Evolutionary conservation across 2,113 vertebrate genomes (phyloP).

Genomic region (Petromus typicus): DNA sequence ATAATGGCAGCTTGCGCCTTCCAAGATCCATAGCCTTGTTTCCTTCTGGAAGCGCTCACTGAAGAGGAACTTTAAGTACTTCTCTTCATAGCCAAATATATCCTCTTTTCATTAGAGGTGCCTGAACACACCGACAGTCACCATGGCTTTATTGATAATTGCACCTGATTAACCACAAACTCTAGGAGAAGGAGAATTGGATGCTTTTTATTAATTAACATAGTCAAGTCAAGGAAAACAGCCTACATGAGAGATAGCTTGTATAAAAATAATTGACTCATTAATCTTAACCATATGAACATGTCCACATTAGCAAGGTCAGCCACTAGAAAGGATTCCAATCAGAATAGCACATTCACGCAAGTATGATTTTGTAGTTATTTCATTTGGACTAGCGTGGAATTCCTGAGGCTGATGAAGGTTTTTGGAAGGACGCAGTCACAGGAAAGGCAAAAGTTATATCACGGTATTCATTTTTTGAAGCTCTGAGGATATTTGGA

Average conservation of each 20-base stretch:
- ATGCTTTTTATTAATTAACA: conserved; percentile 87
- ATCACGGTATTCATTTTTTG: neutral
- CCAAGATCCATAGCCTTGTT: conserved; percentile 63
- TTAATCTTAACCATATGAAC: conserved; percentile 88
- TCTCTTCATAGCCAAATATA: conserved; percentile 73
- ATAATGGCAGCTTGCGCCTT: conserved; percentile 68
- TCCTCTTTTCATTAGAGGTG: conserved; percentile 80
- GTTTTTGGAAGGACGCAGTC: conserved; percentile 54
- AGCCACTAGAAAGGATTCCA: conserved; percentile 79
- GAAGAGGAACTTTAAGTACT: conserved; percentile 70
- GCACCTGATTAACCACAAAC: conserved; percentile 84
- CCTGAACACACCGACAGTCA: conserved; percentile 73
- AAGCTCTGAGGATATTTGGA: neutral
- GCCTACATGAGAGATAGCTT: conserved; percentile 83
- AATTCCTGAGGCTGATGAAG: conserved; percentile 61
- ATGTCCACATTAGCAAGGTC: conserved; percentile 85
- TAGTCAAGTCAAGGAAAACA: conserved; percentile 86
- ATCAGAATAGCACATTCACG: conserved; percentile 56
- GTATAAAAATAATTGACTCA: conserved; percentile 89
- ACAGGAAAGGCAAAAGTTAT: conserved; percentile 37
- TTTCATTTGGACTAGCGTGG: conserved; percentile 65
- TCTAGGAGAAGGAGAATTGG: conserved; percentile 82
- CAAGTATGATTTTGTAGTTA: conserved; percentile 75
- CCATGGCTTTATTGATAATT: conserved; percentile 83
- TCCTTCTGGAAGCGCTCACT: conserved; percentile 70